These are phyloP conservation scores for Limnephilus lunatus DNA, from an alignment of 2,888 invertebrate species.

Conservation along the genomic window DNA sequence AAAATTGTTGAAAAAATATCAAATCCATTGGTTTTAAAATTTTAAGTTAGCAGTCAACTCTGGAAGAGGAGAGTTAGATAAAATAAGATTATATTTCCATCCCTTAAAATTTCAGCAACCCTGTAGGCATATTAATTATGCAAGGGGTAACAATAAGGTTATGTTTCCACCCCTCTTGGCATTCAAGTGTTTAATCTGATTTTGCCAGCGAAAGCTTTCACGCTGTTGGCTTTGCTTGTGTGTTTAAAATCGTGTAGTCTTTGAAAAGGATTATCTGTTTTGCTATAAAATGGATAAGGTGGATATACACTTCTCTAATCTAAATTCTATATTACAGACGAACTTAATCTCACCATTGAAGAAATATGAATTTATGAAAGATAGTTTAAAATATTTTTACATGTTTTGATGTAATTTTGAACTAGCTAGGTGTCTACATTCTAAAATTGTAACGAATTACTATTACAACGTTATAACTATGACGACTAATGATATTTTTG, in stretches of 20 bases:
- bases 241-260: not conserved
- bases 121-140: conserved; percentile 39
- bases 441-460: too few species aligned
- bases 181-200: conserved; percentile 42
- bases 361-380: not conserved
- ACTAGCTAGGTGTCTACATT: too few species aligned
- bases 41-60: not conserved
- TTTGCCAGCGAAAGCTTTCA: conserved; percentile 37
- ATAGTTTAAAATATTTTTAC: not conserved
- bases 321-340: not conserved
- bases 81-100: not conserved
- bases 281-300: not conserved
- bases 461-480: too few species aligned
- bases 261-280: not conserved
- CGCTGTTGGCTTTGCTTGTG: conserved; percentile 4
- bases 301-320: not conserved
- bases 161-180: conserved; percentile 25
- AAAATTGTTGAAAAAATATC: not conserved
- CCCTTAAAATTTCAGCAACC: conserved; percentile 2
- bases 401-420: too few species aligned
- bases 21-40: not conserved
- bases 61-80: not conserved
- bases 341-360: not conserved
- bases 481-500: too few species aligned
- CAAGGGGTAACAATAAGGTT: conserved; percentile 30